Percentiles rank a stretch among this genome's conserved stretches.
Evolutionary conservation across 2,888 invertebrate genomes (phyloP).

Genomic region (Lithophane semibrunnea): DNA sequence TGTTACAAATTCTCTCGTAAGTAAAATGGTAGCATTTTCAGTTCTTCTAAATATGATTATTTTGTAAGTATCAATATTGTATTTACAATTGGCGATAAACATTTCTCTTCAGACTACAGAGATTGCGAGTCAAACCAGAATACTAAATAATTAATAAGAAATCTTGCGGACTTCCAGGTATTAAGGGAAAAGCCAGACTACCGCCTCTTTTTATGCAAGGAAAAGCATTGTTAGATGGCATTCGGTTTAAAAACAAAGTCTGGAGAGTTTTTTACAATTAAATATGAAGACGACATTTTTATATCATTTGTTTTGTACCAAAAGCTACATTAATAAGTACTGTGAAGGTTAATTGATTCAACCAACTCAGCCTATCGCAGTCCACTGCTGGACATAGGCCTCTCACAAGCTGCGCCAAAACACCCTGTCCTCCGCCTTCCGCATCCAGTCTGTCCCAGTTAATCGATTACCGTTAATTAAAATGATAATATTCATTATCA

Average conservation of each 20-base stretch:
- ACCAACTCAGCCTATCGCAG: too few species aligned
- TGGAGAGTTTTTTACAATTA: slow-evolving; percentile 21
- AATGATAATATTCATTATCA: neutral
- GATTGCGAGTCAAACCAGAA: slow-evolving; percentile 33
- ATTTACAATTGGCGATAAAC: slow-evolving; percentile 19
- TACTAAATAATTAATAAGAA: slow-evolving; percentile 62
- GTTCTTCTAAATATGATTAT: slow-evolving; percentile 15
- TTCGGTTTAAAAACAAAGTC: slow-evolving; percentile 39
- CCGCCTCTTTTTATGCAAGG: slow-evolving; percentile 53
- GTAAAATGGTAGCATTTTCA: neutral
- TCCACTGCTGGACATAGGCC: too few species aligned
- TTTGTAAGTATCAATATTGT: slow-evolving; percentile 25
- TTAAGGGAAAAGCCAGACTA: slow-evolving; percentile 49
- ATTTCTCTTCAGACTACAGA: slow-evolving; percentile 26
- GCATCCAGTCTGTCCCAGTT: neutral
- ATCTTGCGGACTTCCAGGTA: slow-evolving; percentile 51
- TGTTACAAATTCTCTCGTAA: neutral
- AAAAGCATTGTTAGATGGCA: slow-evolving; percentile 47
- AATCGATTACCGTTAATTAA: neutral
- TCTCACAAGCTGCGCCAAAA: too few species aligned
- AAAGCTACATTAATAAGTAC: neutral
- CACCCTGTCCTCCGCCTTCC: too few species aligned
- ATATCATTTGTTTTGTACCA: neutral
- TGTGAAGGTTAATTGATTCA: too few species aligned
- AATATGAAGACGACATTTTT: slow-evolving; percentile 15